A percentile compares a stretch with the other conserved stretches of the same genome.
Evolutionary conservation across 1,140 invertebrate genomes (phyloP).

Genomic region (Meloidogyne exigua): DNA sequence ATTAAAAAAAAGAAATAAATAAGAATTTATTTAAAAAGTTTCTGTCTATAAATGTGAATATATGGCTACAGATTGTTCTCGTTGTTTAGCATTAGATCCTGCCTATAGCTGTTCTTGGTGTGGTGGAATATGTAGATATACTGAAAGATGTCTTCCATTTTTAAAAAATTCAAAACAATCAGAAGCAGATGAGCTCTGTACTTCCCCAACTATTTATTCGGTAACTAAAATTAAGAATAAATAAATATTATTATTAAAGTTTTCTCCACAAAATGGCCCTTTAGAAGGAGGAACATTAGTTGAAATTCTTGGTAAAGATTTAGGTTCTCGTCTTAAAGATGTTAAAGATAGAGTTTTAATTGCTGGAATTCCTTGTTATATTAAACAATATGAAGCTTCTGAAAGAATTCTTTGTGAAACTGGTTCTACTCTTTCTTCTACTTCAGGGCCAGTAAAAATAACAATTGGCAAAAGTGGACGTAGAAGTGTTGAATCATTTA

Average conservation of each 20-base stretch:
- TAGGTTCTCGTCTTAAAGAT: slow-evolving; percentile 84
- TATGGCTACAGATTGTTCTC: slow-evolving; percentile 86
- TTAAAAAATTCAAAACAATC: slow-evolving; percentile 69
- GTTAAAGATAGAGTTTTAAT: slow-evolving; percentile 86
- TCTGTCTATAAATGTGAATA: slow-evolving; percentile 90
- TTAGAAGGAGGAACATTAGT: slow-evolving; percentile 90
- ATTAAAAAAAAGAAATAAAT: neutral
- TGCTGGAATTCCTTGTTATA: slow-evolving; percentile 79
- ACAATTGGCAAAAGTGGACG: slow-evolving; percentile 21
- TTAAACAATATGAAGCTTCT: slow-evolving; percentile 58
- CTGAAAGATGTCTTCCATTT: slow-evolving; percentile 72
- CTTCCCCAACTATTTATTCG: slow-evolving; percentile 86
- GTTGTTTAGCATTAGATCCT: slow-evolving; percentile 79
- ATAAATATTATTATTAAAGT: slow-evolving; percentile 68
- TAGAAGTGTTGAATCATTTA: slow-evolving; percentile 1
- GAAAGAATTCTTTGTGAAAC: slow-evolving; percentile 19
- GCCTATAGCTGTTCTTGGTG: slow-evolving; percentile 91
- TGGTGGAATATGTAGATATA: slow-evolving; percentile 79
- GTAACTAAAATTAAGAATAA: slow-evolving; percentile 64
- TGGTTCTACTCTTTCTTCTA: neutral
- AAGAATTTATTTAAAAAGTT: slow-evolving; percentile 66
- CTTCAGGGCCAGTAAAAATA: neutral
- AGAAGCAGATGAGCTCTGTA: slow-evolving; percentile 73
- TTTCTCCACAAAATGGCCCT: slow-evolving; percentile 87
- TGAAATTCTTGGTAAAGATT: slow-evolving; percentile 90